Evolutionary conservation across 2,797 vertebrate genomes (phyloP).

Genomic region (Pseudomugil tenellus): DNA sequence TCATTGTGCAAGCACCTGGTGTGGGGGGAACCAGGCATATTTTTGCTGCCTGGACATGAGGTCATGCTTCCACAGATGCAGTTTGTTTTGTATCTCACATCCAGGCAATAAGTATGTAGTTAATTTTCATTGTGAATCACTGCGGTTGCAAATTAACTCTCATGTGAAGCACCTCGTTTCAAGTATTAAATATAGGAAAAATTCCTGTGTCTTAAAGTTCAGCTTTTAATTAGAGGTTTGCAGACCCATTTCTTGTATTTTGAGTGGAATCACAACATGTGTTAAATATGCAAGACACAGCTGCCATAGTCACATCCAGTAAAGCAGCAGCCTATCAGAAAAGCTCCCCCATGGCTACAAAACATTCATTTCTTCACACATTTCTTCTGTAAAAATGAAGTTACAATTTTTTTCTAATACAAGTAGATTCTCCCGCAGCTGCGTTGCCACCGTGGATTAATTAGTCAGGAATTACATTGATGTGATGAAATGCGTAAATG

Average conservation of each 20-base stretch:
- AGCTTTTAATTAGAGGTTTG: conserved; percentile 13
- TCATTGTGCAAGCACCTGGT: conserved; percentile 42
- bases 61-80: conserved; percentile 12
- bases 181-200: neutral
- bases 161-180: neutral
- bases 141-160: neutral
- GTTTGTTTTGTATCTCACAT: conserved; percentile 8
- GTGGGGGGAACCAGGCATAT: conserved; percentile 14
- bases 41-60: neutral
- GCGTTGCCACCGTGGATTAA: neutral
- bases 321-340: conserved; percentile 23
- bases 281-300: conserved; percentile 47
- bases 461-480: conserved; percentile 10
- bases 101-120: conserved; percentile 36
- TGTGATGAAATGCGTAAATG: conserved; percentile 5
- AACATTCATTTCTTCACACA: conserved; percentile 37
- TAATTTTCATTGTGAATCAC: conserved; percentile 25
- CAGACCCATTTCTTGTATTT: conserved; percentile 21
- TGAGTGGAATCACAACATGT: conserved; percentile 1
- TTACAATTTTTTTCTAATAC: conserved; percentile 29
- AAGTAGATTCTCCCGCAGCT: neutral
- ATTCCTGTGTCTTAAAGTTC: conserved; percentile 10
- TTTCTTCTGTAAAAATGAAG: conserved; percentile 19
- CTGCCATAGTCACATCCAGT: conserved; percentile 36
- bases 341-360: conserved; percentile 26